Evolutionary conservation across 2,888 invertebrate genomes (phyloP).

Genomic region (Thecophora atra): DNA sequence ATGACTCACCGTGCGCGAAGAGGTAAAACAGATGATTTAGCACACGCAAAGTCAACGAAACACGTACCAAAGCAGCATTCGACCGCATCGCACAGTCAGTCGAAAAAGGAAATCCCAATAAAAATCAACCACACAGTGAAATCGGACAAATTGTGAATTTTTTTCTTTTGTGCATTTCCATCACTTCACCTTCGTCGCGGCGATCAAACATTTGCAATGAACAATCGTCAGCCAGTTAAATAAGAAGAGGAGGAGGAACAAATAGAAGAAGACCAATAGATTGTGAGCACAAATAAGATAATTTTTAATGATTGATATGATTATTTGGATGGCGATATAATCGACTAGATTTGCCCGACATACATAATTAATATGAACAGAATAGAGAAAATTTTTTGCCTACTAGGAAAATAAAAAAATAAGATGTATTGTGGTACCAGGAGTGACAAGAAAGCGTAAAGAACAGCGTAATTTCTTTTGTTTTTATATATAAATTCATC

Average conservation of each 20-base stretch:
- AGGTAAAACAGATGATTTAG: background rate
- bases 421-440: background rate
- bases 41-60: conserved; percentile 25
- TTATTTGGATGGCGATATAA: background rate
- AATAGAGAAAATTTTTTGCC: too few relatives aligned
- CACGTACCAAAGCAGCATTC: conserved; percentile 19
- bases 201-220: background rate
- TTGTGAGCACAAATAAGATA: conserved; percentile 10
- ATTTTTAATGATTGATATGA: conserved; percentile 1
- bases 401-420: background rate
- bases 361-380: too few relatives aligned
- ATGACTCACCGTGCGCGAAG: background rate
- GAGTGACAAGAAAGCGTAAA: conserved; percentile 1
- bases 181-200: background rate
- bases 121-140: conserved; percentile 48
- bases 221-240: too few relatives aligned
- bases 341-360: background rate
- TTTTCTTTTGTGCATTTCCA: conserved; percentile 23
- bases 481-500: conserved; percentile 41
- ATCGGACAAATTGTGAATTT: conserved; percentile 32
- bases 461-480: conserved; percentile 36
- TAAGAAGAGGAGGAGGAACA: background rate
- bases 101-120: conserved; percentile 48
- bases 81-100: conserved; percentile 39
- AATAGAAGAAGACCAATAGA: background rate